Percentiles rank a stretch among this genome's conserved stretches.
These are phyloP conservation scores for Semicossyphus pulcher DNA, from an alignment of 2,113 vertebrate species.

Conservation along the genomic window DNA sequence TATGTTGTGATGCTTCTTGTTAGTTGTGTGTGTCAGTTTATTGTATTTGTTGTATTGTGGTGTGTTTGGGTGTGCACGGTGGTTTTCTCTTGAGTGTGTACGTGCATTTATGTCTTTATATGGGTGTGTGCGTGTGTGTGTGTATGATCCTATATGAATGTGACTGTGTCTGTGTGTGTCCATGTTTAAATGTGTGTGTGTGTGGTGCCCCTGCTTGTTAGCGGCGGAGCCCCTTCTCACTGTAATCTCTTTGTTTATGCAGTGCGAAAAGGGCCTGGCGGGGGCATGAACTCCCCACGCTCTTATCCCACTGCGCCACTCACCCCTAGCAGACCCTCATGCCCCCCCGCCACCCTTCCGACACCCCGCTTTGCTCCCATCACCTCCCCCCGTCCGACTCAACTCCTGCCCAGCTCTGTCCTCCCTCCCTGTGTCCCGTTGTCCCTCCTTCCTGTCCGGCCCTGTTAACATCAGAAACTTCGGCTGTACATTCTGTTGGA, in stretches of 20 bases:
- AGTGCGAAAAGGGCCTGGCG: slow-evolving; percentile 87
- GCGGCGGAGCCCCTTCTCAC: slow-evolving; percentile 79
- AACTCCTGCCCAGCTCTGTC: slow-evolving; percentile 30
- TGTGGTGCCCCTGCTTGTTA: slow-evolving; percentile 70
- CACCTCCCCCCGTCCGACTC: slow-evolving; percentile 49
- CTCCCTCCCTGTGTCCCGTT: slow-evolving; percentile 35
- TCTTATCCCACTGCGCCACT: slow-evolving; percentile 79
- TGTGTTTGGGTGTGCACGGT: slow-evolving; percentile 51
- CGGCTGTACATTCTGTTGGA: slow-evolving; percentile 27
- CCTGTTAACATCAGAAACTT: slow-evolving; percentile 51
- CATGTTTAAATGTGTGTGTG: slow-evolving; percentile 38
- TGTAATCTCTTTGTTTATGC: slow-evolving; percentile 93
- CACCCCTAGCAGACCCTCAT: slow-evolving; percentile 78
- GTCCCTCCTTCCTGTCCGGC: slow-evolving; percentile 56
- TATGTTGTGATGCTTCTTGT: slow-evolving; percentile 91
- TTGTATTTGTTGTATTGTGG: slow-evolving; percentile 64
- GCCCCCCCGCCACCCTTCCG: slow-evolving; percentile 62
- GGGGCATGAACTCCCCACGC: slow-evolving; percentile 89
- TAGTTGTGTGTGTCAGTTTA: slow-evolving; percentile 76
- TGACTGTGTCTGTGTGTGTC: slow-evolving; percentile 15
- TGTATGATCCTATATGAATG: slow-evolving; percentile 11
- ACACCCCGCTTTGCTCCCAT: slow-evolving; percentile 64
- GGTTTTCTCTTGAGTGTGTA: slow-evolving; percentile 34
- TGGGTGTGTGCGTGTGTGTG: background rate
- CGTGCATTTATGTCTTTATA: slow-evolving; percentile 15